Evolutionary conservation across 2,888 invertebrate species (phyloP).

Genomic region (Acanthosoma haemorrhoidale): DNA sequence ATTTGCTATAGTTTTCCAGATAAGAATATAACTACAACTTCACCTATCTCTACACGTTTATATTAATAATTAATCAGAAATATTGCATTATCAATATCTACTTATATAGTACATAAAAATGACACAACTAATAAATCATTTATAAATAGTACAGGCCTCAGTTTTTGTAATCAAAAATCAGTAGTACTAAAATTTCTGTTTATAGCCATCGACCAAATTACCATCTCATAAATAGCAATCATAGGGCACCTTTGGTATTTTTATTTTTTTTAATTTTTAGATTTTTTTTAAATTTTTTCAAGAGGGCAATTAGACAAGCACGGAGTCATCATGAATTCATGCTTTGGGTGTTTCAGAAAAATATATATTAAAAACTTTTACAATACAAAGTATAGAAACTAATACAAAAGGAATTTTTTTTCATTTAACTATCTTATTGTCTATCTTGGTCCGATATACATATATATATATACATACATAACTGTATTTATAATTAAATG

Average conservation of each 20-base stretch:
- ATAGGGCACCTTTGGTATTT: slow-evolving; percentile 81
- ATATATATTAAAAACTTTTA: slow-evolving; percentile 23
- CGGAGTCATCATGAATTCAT: slow-evolving; percentile 33
- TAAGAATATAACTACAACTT: slow-evolving; percentile 27
- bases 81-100: slow-evolving; percentile 35
- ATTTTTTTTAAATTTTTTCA: slow-evolving; percentile 48
- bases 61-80: slow-evolving; percentile 32
- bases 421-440: slow-evolving; percentile 34
- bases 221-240: slow-evolving; percentile 50
- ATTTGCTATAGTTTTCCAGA: slow-evolving; percentile 30
- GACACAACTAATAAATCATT: slow-evolving; percentile 39
- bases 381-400: slow-evolving; percentile 21
- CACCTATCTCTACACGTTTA: slow-evolving; percentile 36
- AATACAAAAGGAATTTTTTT: slow-evolving; percentile 12
- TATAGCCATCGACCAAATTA: slow-evolving; percentile 45
- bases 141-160: slow-evolving; percentile 42
- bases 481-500: slow-evolving; percentile 21
- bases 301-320: slow-evolving; percentile 37
- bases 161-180: slow-evolving; percentile 34
- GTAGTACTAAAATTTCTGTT: slow-evolving; percentile 28
- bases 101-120: slow-evolving; percentile 39
- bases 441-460: slow-evolving; percentile 38
- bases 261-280: slow-evolving; percentile 50
- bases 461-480: too few species aligned
- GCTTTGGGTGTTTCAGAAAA: slow-evolving; percentile 24